Conservation (phyloP, 1,140 invertebrate genomes). For the Rhynchophorus ferrugineus region DNA sequence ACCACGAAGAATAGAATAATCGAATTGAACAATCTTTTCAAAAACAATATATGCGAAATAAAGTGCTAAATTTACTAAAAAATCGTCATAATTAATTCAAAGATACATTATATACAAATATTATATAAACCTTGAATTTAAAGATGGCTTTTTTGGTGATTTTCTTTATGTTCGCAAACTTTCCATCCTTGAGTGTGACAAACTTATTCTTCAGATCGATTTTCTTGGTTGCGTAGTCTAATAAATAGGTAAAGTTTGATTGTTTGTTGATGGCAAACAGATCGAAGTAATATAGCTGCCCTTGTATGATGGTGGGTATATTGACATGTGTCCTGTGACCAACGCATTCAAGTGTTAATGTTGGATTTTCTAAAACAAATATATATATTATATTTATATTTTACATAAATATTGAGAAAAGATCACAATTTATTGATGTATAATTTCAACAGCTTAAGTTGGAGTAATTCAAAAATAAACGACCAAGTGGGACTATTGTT, state of each 20-base stretch:
- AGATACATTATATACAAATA: no score
- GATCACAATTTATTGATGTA: no score
- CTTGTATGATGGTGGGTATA: constrained; percentile 47
- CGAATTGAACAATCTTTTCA: no score
- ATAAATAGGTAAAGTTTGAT: constrained; percentile 42
- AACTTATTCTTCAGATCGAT: constrained; percentile 36
- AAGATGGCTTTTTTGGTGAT: constrained; percentile 39
- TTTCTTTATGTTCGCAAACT: constrained; percentile 38
- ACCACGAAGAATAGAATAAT: no score
- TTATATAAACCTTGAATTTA: constrained; percentile 37
- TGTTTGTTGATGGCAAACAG: constrained; percentile 41
- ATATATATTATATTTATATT: not conserved
- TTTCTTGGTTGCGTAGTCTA: constrained; percentile 34
- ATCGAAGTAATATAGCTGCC: constrained; percentile 43
- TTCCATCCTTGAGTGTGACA: constrained; percentile 37
- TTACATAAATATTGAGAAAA: no score
- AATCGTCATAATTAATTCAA: no score
- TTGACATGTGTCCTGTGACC: constrained; percentile 48
- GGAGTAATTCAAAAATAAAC: no score
- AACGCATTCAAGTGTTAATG: constrained; percentile 47
- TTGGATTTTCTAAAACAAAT: constrained; percentile 25
- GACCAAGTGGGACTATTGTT: no score
- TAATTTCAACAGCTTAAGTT: no score
- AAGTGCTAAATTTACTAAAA: no score
- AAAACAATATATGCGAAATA: no score